Evolutionary conservation across 2,113 vertebrate genomes (phyloP).

Genomic region (Phylloscopus trochilus): DNA sequence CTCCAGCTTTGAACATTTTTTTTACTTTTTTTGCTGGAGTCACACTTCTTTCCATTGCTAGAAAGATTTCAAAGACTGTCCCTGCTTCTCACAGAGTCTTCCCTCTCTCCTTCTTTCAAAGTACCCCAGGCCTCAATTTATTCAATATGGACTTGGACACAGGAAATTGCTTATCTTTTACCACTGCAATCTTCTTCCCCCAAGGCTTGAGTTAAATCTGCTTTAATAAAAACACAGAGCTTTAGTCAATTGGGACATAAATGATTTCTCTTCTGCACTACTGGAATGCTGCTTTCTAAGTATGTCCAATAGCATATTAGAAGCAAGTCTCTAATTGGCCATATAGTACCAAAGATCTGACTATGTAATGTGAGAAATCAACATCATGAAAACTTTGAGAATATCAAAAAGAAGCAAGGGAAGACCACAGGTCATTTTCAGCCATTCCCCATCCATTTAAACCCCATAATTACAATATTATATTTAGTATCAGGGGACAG

Average conservation of each 20-base stretch:
- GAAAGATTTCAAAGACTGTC: neutral
- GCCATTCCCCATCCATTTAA: conserved; percentile 7
- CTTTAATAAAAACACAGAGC: conserved; percentile 49
- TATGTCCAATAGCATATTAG: conserved; percentile 1
- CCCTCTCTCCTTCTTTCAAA: neutral
- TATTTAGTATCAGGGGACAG: neutral
- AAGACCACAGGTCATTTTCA: conserved; percentile 38
- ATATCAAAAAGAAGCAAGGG: conserved; percentile 31
- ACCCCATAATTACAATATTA: neutral
- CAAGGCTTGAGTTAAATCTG: conserved; percentile 11
- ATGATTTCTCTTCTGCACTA: conserved; percentile 31
- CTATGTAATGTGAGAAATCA: conserved; percentile 34
- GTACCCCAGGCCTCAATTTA: neutral
- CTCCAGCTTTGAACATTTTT: neutral
- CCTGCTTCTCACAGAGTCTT: neutral
- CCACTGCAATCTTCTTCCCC: neutral
- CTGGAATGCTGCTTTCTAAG: conserved; percentile 16
- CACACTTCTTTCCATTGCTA: neutral
- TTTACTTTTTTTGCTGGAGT: neutral
- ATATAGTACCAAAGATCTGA: neutral
- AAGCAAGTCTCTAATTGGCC: conserved; percentile 37
- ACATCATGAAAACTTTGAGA: conserved; percentile 23
- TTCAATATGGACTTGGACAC: neutral
- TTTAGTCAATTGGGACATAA: conserved; percentile 33
- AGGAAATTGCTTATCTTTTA: neutral